Percentiles rank a stretch among this genome's conserved stretches.
These are phyloP conservation scores for Herpetotheres cachinnans DNA, from an alignment of 2,113 vertebrate species.

Conservation along the genomic window DNA sequence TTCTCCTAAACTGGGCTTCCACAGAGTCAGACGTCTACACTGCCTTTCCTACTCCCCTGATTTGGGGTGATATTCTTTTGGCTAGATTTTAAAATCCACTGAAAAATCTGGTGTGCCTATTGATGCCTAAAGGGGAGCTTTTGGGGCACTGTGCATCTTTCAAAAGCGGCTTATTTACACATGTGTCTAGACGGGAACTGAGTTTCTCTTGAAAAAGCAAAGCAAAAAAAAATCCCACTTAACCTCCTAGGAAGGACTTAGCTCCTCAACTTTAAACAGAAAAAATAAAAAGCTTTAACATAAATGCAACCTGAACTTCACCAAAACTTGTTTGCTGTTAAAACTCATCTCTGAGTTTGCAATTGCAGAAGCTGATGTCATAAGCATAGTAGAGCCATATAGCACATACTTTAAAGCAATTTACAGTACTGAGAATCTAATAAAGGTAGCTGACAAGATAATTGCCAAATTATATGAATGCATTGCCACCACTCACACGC, in stretches of 20 bases:
- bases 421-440: conserved; percentile 29
- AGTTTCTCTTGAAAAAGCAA: background rate
- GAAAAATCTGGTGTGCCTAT: background rate
- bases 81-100: background rate
- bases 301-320: background rate
- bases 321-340: background rate
- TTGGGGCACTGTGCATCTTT: background rate
- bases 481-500: background rate
- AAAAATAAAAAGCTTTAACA: background rate
- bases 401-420: conserved; percentile 27
- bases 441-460: conserved; percentile 62
- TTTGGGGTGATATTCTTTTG: background rate
- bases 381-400: background rate
- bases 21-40: background rate
- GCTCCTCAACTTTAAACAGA: background rate
- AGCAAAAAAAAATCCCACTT: background rate
- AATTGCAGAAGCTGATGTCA: background rate
- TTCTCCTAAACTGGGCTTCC: background rate
- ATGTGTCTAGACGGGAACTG: background rate
- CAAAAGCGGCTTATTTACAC: background rate
- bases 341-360: background rate
- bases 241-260: background rate
- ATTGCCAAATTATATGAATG: conserved; percentile 57
- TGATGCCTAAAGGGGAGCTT: background rate
- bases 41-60: background rate